A percentile compares a stretch with the other conserved stretches of the same genome.
Conservation (phyloP, 2,888 invertebrate genomes). For the Rhamphomyia laevipes region DNA sequence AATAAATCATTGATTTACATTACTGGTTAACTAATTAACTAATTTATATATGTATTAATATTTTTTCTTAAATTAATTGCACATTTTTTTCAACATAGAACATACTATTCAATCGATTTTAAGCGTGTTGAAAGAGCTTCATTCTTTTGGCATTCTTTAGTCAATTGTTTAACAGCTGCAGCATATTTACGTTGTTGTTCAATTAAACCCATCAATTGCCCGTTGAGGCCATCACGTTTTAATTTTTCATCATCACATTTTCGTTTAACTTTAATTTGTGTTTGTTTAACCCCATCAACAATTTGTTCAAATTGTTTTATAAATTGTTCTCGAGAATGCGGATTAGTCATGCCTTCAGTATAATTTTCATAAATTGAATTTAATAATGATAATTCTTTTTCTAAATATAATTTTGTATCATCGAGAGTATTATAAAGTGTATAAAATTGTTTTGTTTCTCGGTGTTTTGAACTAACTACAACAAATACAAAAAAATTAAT, state of each 20-base stretch:
- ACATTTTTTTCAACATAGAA: not conserved
- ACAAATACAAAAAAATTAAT: constrained; percentile 9
- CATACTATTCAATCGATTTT: constrained; percentile 27
- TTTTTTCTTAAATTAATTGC: no score
- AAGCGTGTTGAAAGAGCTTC: constrained; percentile 40
- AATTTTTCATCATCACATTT: constrained; percentile 54
- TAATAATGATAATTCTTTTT: constrained; percentile 77
- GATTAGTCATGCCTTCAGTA: constrained; percentile 72
- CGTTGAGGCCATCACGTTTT: constrained; percentile 52
- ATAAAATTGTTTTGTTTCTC: constrained; percentile 96
- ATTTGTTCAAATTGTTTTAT: constrained; percentile 82
- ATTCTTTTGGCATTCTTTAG: constrained; percentile 60
- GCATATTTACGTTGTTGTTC: constrained; percentile 69
- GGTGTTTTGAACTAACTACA: constrained; percentile 86
- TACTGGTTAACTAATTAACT: no score
- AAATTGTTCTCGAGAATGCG: constrained; percentile 74
- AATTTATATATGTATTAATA: no score
- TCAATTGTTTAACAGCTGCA: constrained; percentile 61
- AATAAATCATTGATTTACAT: no score
- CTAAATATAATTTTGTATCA: constrained; percentile 86
- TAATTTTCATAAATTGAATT: constrained; percentile 86
- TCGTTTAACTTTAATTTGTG: constrained; percentile 60
- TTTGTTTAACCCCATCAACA: constrained; percentile 79
- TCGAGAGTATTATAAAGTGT: constrained; percentile 90
- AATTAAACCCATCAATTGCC: constrained; percentile 44